These are phyloP conservation scores for Bombus waltoni DNA, from an alignment of 1,140 invertebrate species.

Conservation along the genomic window DNA sequence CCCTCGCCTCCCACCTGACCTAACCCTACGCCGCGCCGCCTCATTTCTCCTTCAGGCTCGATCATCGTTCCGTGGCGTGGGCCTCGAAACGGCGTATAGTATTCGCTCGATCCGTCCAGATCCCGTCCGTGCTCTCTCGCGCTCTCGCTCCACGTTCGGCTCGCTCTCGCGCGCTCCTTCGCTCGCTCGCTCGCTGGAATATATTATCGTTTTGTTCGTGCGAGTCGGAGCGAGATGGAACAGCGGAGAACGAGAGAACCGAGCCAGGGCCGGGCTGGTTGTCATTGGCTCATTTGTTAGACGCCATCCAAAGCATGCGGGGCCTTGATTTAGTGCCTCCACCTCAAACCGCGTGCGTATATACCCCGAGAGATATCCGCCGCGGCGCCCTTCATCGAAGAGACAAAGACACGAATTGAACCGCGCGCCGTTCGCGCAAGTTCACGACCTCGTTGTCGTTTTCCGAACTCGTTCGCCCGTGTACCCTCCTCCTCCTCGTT, in stretches of 20 bases:
- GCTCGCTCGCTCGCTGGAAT: conserved; percentile 71
- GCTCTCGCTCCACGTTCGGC: conserved; percentile 39
- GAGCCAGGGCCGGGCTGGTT: conserved; percentile 78
- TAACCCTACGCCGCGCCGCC: conserved; percentile 40
- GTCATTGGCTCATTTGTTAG: conserved; percentile 84
- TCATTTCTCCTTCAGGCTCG: conserved; percentile 65
- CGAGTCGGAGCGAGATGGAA: conserved; percentile 62
- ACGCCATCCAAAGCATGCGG: conserved; percentile 83
- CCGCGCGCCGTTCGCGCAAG: conserved; percentile 67
- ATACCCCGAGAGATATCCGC: conserved; percentile 72
- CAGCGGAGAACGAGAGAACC: conserved; percentile 45
- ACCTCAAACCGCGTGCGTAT: conserved; percentile 77
- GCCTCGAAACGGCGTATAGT: conserved; percentile 68
- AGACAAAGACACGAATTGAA: conserved; percentile 77
- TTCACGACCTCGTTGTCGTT: conserved; percentile 69
- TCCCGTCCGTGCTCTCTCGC: conserved; percentile 55
- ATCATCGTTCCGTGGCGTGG: conserved; percentile 65
- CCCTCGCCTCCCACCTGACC: background rate
- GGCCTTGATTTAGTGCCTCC: conserved; percentile 82
- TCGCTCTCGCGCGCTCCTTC: conserved; percentile 35
- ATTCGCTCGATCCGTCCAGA: conserved; percentile 69
- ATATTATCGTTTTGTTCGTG: conserved; percentile 83
- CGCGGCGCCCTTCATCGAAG: conserved; percentile 73
- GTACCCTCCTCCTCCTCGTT: background rate
- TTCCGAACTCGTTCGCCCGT: background rate